Conservation (phyloP, 64 coral and sea anemone genomes). For the Porites australiensis region DNA sequence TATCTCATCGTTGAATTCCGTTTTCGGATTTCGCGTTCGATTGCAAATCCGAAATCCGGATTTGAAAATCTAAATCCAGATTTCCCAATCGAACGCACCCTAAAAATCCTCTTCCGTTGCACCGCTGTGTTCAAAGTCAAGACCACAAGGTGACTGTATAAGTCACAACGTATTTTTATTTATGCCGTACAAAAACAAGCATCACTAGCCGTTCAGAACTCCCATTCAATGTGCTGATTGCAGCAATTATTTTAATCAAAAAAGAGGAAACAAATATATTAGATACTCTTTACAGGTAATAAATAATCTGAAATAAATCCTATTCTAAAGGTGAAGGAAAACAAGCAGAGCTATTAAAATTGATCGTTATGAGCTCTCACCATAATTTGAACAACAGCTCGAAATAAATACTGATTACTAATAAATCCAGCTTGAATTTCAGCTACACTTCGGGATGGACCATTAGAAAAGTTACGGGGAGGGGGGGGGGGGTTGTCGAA, state of each 20-base stretch:
- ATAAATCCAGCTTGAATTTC: neutral
- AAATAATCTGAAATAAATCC: conserved; percentile 42
- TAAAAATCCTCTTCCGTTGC: too few species aligned
- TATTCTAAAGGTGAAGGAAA: neutral
- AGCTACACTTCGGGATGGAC: neutral
- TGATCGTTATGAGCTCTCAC: neutral
- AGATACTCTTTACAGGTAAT: conserved; percentile 6
- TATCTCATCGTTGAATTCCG: too few species aligned
- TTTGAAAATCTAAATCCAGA: too few species aligned
- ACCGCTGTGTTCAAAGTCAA: neutral
- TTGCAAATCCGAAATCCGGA: too few species aligned
- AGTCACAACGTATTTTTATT: conserved; percentile 27
- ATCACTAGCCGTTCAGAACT: neutral
- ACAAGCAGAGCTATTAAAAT: neutral
- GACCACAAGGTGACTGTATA: neutral
- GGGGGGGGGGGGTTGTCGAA: neutral
- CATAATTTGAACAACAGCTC: neutral
- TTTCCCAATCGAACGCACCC: too few species aligned
- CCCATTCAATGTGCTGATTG: conserved; percentile 9
- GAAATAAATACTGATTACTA: conserved; percentile 1
- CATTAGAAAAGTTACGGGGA: neutral
- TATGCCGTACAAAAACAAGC: conserved; percentile 11
- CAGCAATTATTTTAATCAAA: neutral
- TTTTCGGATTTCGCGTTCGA: too few species aligned
- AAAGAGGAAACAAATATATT: conserved; percentile 5